Percentiles rank a stretch among this genome's conserved stretches.
These are phyloP conservation scores for Callosobruchus maculatus DNA, from an alignment of 2,888 invertebrate genomes.

Conservation along the genomic window DNA sequence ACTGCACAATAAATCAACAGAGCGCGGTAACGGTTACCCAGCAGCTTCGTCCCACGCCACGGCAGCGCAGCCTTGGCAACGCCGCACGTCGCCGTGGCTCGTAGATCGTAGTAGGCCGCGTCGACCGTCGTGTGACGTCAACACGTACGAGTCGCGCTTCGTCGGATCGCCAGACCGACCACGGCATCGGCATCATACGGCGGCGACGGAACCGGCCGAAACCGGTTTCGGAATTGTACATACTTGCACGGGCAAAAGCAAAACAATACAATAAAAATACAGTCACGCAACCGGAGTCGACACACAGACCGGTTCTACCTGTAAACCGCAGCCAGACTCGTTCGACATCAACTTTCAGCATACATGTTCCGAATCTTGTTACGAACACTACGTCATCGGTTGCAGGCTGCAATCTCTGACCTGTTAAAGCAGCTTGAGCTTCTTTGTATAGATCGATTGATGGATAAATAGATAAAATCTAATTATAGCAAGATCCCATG, in stretches of 20 bases:
- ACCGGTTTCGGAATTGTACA: background rate
- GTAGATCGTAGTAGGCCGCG: background rate
- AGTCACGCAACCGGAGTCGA: background rate
- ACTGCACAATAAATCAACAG: background rate
- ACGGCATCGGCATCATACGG: background rate
- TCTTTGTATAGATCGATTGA: too few relatives aligned
- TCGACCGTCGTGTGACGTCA: background rate
- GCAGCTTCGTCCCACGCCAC: background rate
- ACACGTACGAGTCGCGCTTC: background rate
- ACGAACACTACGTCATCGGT: background rate
- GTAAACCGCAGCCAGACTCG: background rate
- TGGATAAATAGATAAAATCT: too few relatives aligned
- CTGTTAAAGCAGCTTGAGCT: background rate
- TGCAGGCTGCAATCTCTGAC: background rate
- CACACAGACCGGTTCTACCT: background rate
- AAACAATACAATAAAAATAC: background rate
- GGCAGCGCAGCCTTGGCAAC: constrained; percentile 2
- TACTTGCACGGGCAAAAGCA: background rate
- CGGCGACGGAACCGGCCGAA: background rate
- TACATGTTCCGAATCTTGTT: background rate
- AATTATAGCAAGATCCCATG: too few relatives aligned
- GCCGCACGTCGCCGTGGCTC: constrained; percentile 6
- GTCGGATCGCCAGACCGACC: background rate
- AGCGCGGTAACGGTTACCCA: background rate
- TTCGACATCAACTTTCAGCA: background rate